Evolutionary conservation across 2,797 vertebrate species (phyloP), one percentile per base, ranked within the genome.

Genomic region (Anabacerthia variegaticeps): DNA sequence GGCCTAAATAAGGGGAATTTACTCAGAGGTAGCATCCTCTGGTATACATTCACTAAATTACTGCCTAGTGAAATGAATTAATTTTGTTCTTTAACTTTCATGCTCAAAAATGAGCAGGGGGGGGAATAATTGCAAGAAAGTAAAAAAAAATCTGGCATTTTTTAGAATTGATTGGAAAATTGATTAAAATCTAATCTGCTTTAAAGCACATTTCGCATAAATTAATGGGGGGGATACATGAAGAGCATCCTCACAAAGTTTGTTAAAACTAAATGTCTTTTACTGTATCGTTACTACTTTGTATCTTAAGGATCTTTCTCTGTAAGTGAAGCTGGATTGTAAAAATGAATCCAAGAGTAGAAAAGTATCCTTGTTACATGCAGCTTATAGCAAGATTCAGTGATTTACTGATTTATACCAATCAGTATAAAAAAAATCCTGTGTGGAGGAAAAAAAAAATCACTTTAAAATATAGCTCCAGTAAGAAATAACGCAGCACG

Each of bases 161-260:
- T 51, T 30, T 36, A 77, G 59, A 73, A 37, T 9, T n/a, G 5
- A 55, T 26, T 46, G 49, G 18, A 46, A 74, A 74, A 37, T 32
- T 14, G 34, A 66, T 48, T 67, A 67, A 67, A 48, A 39, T 14
- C 15, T 67, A 43, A n/a, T 55, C 34, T 55, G 34, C 51, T 84
- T 59, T 54, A 80, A 84, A 52, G 19, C 6, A 26, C 7, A 5
- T 43, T 76, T 39, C 26, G 34, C 72, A 22, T 63, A 76, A 59
- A 26, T 82, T 85, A 74, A 14, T 0, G 32, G 12, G 2, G 2
- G 3, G 7, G 36, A 56, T 69, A 8, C 3, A 5, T 75, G 36
- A 77, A 68, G 14, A 7, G 44, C 75, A 9, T 55, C 19, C 12
- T 80, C 28, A 65, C n/a, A 68, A 69, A 78, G 21, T 65, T 30